Conservation (phyloP, 2,888 invertebrate species). For the Xanthia icteritia region DNA sequence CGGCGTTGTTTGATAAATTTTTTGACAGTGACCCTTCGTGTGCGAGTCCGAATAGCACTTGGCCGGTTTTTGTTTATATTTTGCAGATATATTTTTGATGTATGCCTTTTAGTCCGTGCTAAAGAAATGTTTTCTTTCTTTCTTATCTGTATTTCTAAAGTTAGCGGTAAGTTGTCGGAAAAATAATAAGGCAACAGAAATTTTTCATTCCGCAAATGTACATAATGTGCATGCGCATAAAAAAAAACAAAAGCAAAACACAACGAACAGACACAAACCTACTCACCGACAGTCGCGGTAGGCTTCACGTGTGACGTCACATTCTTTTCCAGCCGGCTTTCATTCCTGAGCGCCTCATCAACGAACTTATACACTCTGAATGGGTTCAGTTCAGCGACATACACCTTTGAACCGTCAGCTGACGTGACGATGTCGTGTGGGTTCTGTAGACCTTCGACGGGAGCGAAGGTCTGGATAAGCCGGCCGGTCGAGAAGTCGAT, state of each 20-base stretch:
- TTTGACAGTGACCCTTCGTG: too few relatives aligned
- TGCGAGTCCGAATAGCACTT: too few relatives aligned
- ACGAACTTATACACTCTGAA: slow-evolving; percentile 90
- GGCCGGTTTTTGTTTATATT: too few relatives aligned
- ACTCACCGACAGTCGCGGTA: slow-evolving; percentile 87
- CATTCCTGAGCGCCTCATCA: slow-evolving; percentile 72
- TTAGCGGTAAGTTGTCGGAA: background rate
- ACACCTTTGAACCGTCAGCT: slow-evolving; percentile 92
- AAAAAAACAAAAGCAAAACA: slow-evolving; percentile 42
- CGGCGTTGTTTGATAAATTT: too few relatives aligned
- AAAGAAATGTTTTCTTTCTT: too few relatives aligned
- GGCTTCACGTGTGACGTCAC: slow-evolving; percentile 79
- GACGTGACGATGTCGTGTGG: slow-evolving; percentile 96
- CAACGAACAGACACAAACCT: slow-evolving; percentile 69
- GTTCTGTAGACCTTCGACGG: slow-evolving; percentile 89
- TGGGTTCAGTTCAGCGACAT: slow-evolving; percentile 94
- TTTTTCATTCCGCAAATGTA: background rate
- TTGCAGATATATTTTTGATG: too few relatives aligned
- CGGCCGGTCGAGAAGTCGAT: slow-evolving; percentile 91
- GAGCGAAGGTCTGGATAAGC: slow-evolving; percentile 91
- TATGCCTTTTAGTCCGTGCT: too few relatives aligned
- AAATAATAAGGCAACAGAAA: background rate
- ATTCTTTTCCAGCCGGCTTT: slow-evolving; percentile 60
- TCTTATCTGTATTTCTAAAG: too few relatives aligned
- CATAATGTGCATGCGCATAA: background rate